Base-by-base conservation (phyloP, 2,888 invertebrate species). In the Cataglyphis altisquamis region DNA sequence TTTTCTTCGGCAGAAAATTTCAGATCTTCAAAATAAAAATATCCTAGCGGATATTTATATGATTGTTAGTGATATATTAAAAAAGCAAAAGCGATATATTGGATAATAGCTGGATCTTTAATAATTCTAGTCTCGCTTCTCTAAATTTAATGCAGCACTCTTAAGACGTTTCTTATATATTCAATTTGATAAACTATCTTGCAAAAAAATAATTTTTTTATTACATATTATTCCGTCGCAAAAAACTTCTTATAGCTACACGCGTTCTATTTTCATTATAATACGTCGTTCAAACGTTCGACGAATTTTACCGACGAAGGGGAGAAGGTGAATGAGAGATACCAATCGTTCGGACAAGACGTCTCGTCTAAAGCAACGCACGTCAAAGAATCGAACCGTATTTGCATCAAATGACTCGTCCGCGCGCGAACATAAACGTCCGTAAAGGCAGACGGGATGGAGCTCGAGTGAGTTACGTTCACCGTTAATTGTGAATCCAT, bases 401-500 rank as follows among this genome's bases (percentile, higher is more conserved):
- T 91, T 91, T 90, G 90, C 91, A 90, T 90, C 86, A 88, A 89
- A 90, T 88, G 89, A 80, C 32, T 72, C 55, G 55, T 66, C 63
- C 55, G 36, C 57, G 32, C 87, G 85, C 82, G 84, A 86, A 87
- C 91, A 88, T 90, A 90, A 91, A 91, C 86, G 90, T 90, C 89
- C 83, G 82, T 67, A 66, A 67, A 85, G 81, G 84, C 84, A 36
- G 83, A 41, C 75, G 41, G 86, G 73, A 75, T 45, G 18, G 52
- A 52, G 55, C 55, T 84, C 84, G 55, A 29, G 86, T 90, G 90
- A 90, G 88, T 91, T 91, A 90, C 90, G 91, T 89, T 88, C 89
- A 87, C 87, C 87, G 89, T 91, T 91, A 91, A 91, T 91, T 91
- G 91, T 90, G 87, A 84, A 89, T 90, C 84, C 85, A 86, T 89